Evolutionary conservation across 2,797 vertebrate species (phyloP).

Genomic region (Thalassophryne amazonica): DNA sequence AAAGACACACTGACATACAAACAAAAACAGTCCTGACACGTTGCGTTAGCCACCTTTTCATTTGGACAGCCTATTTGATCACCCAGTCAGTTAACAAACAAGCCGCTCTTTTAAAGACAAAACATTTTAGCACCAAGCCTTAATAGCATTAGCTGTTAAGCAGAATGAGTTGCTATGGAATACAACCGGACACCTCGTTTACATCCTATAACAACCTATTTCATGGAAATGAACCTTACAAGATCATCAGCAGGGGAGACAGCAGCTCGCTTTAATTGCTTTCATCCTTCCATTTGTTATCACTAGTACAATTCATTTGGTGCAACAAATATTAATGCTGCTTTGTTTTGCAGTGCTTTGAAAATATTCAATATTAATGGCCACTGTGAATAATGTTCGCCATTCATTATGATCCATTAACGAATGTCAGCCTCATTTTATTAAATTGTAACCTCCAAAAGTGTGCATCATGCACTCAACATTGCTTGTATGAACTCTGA

Average conservation of each 20-base stretch:
- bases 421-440: constrained; percentile 66
- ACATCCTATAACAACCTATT: constrained; percentile 47
- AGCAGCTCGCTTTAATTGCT: constrained; percentile 48
- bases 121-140: constrained; percentile 22
- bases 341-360: constrained; percentile 26
- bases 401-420: constrained; percentile 66
- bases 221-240: constrained; percentile 56
- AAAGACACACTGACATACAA: background rate
- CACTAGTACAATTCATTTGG: constrained; percentile 50
- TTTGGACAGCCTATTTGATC: constrained; percentile 2
- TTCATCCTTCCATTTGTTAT: constrained; percentile 43
- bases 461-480: constrained; percentile 1
- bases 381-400: constrained; percentile 52
- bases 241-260: constrained; percentile 40
- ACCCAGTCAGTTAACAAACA: constrained; percentile 8
- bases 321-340: constrained; percentile 53
- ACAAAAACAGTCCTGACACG: background rate
- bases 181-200: constrained; percentile 52
- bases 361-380: constrained; percentile 62
- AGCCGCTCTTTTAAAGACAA: constrained; percentile 20
- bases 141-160: constrained; percentile 47
- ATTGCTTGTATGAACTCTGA: constrained; percentile 18
- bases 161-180: constrained; percentile 40
- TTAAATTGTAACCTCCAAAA: constrained; percentile 51
- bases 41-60: background rate